Conservation (phyloP, 2,797 vertebrate genomes). For the Tapera naevia region DNA sequence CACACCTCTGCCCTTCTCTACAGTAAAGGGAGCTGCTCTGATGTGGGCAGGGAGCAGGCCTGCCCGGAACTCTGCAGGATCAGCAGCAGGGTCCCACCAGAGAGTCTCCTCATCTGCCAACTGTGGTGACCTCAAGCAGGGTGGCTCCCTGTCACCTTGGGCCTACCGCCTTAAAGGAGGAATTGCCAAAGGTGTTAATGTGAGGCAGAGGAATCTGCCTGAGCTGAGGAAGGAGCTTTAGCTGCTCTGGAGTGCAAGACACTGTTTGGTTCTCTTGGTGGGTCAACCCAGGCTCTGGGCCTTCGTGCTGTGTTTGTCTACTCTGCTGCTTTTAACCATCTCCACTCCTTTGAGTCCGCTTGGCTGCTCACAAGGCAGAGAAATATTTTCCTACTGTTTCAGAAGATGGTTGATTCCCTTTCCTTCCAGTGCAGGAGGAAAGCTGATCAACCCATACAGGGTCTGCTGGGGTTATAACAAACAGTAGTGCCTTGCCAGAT, state of each 20-base stretch:
- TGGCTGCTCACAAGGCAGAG: background rate
- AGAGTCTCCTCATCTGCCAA: background rate
- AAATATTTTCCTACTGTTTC: background rate
- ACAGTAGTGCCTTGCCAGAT: background rate
- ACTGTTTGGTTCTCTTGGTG: accelerated
- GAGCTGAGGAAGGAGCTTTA: background rate
- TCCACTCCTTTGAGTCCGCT: background rate
- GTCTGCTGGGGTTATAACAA: background rate
- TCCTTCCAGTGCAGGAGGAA: background rate
- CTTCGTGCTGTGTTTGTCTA: background rate
- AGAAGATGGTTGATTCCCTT: background rate
- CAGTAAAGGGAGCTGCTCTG: background rate
- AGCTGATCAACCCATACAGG: background rate
- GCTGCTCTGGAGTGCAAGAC: background rate
- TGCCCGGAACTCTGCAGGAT: accelerated
- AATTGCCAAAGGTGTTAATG: background rate
- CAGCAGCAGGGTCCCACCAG: background rate
- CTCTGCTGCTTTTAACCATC: background rate
- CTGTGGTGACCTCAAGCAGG: background rate
- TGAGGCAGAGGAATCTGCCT: background rate
- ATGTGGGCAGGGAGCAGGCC: background rate
- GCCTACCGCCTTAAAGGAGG: background rate
- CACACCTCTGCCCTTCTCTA: background rate
- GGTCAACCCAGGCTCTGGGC: background rate
- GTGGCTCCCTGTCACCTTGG: background rate